Evolutionary conservation across 2,113 vertebrate genomes (phyloP), one percentile per base, ranked within the genome.

Genomic region (Acrocephalus arundinaceus): DNA sequence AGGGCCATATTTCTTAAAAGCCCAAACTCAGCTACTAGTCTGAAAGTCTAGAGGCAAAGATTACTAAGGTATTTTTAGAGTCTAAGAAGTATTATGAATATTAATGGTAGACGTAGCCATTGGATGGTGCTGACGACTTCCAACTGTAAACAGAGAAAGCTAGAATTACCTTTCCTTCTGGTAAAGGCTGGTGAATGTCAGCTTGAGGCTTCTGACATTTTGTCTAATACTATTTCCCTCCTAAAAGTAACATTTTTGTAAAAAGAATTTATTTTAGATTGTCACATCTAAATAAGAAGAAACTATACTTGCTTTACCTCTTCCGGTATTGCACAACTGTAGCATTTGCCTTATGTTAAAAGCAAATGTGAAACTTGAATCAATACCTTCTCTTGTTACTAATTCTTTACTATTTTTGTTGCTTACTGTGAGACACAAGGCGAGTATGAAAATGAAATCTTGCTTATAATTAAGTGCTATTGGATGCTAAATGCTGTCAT

Each of bases 401-500:
- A 9, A 45, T 83, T 58, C 28, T 57, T 65, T 28, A 73, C 41
- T 51, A 57, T 45, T 85, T 92, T n/a, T 90, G 30, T 68, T 81
- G 30, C 37, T 82, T 73, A 54, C 48, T 85, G 35, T 54, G 67
- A 85, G 43, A 71, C 48, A 90, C 25, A 33, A 68, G 10, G 62
- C 20, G 6, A 85, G 13, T 71, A 61, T 41, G 58, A 93, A 94
- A 91, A 91, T 39, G 67, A 87, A 68, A 76, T 57, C 52, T 82
- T 87, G 27, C 59, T 89, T 90, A 74, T 76, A 85, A 87, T 83
- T 46, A 91, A 72, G 23, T 48, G 46, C 20, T 91, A 27, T 61
- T 91, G 79, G 45, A 92, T 84, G 46, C 33, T 93, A 65, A 83
- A 83, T 49, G 37, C 74, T 93, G 70, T 83, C 41, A 61, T 52